Conservation (phyloP, 2,888 invertebrate species). For the Oscheius sp. region DNA sequence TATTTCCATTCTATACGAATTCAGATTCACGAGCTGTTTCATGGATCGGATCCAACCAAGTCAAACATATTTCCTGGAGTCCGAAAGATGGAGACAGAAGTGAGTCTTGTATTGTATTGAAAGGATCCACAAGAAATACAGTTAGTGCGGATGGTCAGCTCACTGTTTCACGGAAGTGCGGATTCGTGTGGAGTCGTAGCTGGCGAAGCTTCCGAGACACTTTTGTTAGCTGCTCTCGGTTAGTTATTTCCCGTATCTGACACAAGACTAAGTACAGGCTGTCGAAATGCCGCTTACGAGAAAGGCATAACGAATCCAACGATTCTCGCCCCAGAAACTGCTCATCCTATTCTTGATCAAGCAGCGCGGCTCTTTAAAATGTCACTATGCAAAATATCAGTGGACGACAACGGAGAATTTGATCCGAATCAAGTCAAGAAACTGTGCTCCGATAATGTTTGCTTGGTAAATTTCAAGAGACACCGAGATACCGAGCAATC, state of each 20-base stretch:
- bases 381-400: slow-evolving; percentile 76
- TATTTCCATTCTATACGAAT: not conserved
- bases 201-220: slow-evolving; percentile 96
- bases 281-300: slow-evolving; percentile 82
- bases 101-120: not conserved
- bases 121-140: not conserved
- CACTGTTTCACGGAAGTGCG: slow-evolving; percentile 86
- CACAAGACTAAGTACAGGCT: slow-evolving; percentile 79
- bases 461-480: slow-evolving; percentile 39
- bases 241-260: not conserved
- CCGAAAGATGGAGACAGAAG: slow-evolving; percentile 63
- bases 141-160: slow-evolving; percentile 72
- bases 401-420: slow-evolving; percentile 44
- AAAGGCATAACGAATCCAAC: slow-evolving; percentile 87
- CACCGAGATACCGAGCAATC: not conserved
- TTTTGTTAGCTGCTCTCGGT: slow-evolving; percentile 90
- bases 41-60: slow-evolving; percentile 96
- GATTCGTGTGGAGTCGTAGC: slow-evolving; percentile 85
- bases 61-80: slow-evolving; percentile 93
- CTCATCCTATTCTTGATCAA: slow-evolving; percentile 76
- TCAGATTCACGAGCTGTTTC: slow-evolving; percentile 79
- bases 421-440: slow-evolving; percentile 47
- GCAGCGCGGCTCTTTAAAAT: slow-evolving; percentile 82
- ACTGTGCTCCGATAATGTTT: slow-evolving; percentile 46
- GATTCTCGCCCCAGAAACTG: slow-evolving; percentile 77